Evolutionary conservation across 2,113 vertebrate genomes (phyloP), one percentile per base, ranked within the genome.

Genomic region (Synchiropus splendidus): DNA sequence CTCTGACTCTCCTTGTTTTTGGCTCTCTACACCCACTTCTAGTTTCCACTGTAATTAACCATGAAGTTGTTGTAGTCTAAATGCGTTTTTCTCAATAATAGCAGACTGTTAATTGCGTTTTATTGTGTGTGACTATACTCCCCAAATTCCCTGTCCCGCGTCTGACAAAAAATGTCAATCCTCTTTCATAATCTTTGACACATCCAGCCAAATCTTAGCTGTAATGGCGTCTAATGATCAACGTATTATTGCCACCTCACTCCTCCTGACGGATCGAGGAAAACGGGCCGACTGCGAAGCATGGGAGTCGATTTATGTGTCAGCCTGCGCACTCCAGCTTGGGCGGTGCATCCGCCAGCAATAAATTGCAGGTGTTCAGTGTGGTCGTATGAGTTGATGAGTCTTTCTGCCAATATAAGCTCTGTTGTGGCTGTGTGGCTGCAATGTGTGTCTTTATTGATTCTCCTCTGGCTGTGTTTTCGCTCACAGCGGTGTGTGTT

Each of bases 231-330:
- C 6, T 12, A 31, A 31, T 16, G 17, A 45, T 16, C 6, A 32
- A n/a, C n/a, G n/a, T n/a, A n/a, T 12, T 6, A 45, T 9, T 5
- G 16, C 5, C 38, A 2, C 18, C 11, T 11, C 12, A 13, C 41
- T 33, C n/a, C 31, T 4, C 18, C 15, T 15, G 6, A 11, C 14
- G 48, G 58, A 57, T 63, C 45, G 53, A 36, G 15, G 54, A 31
- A 16, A 54, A 14, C n/a, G n/a, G n/a, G n/a, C n/a, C n/a, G n/a
- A n/a, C n/a, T n/a, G n/a, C n/a, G n/a, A n/a, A 49, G 45, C 62
- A 58, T 13, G 58, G 44, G 17, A 12, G 31, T 55, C 42, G 59
- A 74, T 70, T 70, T 64, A 64, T 58, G 55, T 18, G 13, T 35
- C 55, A n/a, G n/a, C n/a, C n/a, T n/a, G n/a, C 13, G 11, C 33